phyloP scores from a whole-genome alignment of 2,888 invertebrate species.

The Carpatolechia fugitivella region DNA sequence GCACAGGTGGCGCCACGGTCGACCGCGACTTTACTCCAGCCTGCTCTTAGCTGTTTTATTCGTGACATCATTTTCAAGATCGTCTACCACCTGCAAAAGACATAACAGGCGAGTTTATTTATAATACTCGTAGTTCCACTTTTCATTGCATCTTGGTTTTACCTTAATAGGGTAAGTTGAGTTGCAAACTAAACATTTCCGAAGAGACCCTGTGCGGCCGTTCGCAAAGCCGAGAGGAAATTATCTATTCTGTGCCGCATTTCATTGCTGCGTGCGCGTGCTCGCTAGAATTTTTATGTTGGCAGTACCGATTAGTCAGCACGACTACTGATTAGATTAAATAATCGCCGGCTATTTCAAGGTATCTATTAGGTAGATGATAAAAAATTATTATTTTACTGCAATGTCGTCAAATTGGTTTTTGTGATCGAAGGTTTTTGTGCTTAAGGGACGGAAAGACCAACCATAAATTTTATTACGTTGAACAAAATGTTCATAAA shows the following conservation, averaged over 20 bases:
- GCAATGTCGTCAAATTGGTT: too few relatives aligned
- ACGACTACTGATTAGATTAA: constrained; percentile 2
- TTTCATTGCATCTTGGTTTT: constrained; percentile 16
- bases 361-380: background rate
- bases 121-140: constrained; percentile 23
- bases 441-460: too few relatives aligned
- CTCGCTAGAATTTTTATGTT: constrained; percentile 25
- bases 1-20: constrained; percentile 21
- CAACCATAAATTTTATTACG: too few relatives aligned
- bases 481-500: too few relatives aligned
- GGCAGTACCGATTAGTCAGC: constrained; percentile 23
- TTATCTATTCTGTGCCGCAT: background rate
- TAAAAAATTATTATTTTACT: background rate
- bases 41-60: constrained; percentile 18
- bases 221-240: background rate
- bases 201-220: constrained; percentile 5
- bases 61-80: constrained; percentile 30
- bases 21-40: background rate
- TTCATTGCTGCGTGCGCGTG: constrained; percentile 17
- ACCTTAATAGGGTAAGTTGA: constrained; percentile 1
- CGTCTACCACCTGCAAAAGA: constrained; percentile 23
- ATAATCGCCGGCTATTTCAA: constrained; percentile 17
- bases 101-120: constrained; percentile 32
- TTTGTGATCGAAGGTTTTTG: too few relatives aligned
- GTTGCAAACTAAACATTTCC: constrained; percentile 7